Evolutionary conservation across 2,888 invertebrate genomes (phyloP).

Genomic region (Gandaritis pyraliata): DNA sequence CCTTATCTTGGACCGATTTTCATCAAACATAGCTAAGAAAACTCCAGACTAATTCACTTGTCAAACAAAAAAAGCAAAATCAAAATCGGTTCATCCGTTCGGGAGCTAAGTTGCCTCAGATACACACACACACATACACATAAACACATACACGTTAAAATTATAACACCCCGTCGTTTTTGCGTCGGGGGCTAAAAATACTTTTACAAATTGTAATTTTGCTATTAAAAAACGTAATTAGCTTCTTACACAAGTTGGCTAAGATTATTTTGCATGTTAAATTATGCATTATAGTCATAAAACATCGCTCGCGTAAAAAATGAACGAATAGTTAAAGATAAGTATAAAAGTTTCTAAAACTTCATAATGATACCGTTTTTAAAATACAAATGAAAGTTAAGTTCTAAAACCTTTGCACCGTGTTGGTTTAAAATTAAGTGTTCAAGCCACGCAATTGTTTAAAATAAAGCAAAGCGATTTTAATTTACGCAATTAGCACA

Average conservation of each 20-base stretch:
- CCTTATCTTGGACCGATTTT: too few species aligned
- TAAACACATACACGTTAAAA: too few species aligned
- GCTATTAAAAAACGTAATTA: conserved; percentile 4
- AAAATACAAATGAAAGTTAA: conserved; percentile 20
- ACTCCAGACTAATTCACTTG: too few species aligned
- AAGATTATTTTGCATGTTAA: conserved; percentile 18
- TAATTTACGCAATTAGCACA: conserved; percentile 15
- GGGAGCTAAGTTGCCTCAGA: too few species aligned
- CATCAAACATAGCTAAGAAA: too few species aligned
- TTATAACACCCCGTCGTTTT: too few species aligned
- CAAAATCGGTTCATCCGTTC: too few species aligned
- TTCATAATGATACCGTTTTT: conserved; percentile 6
- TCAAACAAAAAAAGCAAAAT: too few species aligned
- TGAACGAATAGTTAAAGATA: conserved; percentile 3
- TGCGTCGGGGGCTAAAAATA: too few species aligned
- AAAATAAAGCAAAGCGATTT: conserved; percentile 14
- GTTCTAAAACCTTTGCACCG: conserved; percentile 17
- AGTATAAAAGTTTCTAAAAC: conserved; percentile 19
- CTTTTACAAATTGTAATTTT: conserved; percentile 8
- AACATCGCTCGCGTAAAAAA: conserved; percentile 14
- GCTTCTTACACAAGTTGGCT: neutral
- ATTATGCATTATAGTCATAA: conserved; percentile 21
- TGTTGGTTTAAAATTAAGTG: conserved; percentile 8
- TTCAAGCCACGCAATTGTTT: conserved; percentile 10
- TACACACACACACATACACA: too few species aligned